Evolutionary conservation across 2,797 vertebrate genomes (phyloP).

Genomic region (Nannoperca obscura): DNA sequence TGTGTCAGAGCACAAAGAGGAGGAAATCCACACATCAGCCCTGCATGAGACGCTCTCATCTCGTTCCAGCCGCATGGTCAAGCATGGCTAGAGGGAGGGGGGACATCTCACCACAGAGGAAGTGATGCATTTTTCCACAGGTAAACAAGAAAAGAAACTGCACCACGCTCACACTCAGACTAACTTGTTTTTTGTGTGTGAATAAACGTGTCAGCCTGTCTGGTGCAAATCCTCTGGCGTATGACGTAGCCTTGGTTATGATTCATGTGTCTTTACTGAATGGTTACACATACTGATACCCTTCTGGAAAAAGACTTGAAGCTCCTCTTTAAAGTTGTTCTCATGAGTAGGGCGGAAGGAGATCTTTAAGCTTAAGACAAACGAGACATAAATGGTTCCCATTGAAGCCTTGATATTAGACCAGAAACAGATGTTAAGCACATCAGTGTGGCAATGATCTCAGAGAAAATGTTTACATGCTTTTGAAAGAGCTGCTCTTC

Average conservation of each 20-base stretch:
- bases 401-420: conserved; percentile 12
- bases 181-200: not conserved
- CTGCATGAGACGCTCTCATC: not conserved
- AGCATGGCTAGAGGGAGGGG: not conserved
- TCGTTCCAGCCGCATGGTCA: not conserved
- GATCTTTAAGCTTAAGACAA: conserved; percentile 44
- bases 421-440: conserved; percentile 55
- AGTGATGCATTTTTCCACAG: conserved; percentile 23
- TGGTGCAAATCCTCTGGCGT: not conserved
- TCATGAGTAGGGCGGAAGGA: conserved; percentile 39
- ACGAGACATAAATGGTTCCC: conserved; percentile 56
- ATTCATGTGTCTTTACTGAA: conserved; percentile 10
- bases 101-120: conserved; percentile 21
- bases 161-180: not conserved
- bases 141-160: conserved; percentile 17
- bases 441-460: conserved; percentile 3
- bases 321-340: conserved; percentile 46
- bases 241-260: not conserved
- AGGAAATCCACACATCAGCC: conserved; percentile 25
- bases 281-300: not conserved
- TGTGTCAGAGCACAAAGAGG: conserved; percentile 14
- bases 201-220: not conserved
- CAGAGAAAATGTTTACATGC: conserved; percentile 50
- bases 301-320: not conserved
- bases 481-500: conserved; percentile 21